Evolutionary conservation across 2,113 vertebrate genomes (phyloP).

Genomic region (Miniopterus natalensis): DNA sequence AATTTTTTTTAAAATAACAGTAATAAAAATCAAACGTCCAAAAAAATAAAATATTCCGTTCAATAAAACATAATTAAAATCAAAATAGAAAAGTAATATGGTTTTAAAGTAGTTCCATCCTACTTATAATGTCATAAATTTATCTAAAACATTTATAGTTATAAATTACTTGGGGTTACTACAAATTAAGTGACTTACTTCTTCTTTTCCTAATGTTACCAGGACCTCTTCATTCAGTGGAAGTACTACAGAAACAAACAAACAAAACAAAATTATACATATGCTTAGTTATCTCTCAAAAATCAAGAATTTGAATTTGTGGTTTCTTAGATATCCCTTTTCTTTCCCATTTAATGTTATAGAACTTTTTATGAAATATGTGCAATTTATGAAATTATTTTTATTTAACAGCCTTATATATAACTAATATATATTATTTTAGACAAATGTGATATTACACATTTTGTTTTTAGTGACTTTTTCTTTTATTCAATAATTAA

Average conservation of each 20-base stretch:
- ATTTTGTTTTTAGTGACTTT: not conserved
- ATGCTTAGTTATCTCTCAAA: slow-evolving; percentile 44
- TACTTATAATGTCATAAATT: not conserved
- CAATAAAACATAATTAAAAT: slow-evolving; percentile 40
- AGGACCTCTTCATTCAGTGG: slow-evolving; percentile 83
- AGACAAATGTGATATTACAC: not conserved
- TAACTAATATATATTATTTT: not conserved
- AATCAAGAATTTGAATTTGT: slow-evolving; percentile 43
- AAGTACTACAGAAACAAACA: slow-evolving; percentile 85
- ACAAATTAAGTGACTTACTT: slow-evolving; percentile 86
- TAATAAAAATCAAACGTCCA: not conserved
- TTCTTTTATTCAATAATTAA: not conserved
- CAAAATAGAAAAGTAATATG: slow-evolving; percentile 12
- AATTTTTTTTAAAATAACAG: not conserved
- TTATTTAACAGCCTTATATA: slow-evolving; percentile 45
- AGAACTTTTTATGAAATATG: not conserved
- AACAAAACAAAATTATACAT: slow-evolving; percentile 70
- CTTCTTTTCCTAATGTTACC: slow-evolving; percentile 84
- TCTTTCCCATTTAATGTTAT: not conserved
- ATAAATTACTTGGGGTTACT: slow-evolving; percentile 44
- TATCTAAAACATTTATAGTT: slow-evolving; percentile 38
- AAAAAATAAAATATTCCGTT: slow-evolving; percentile 46
- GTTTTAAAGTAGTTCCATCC: slow-evolving; percentile 7
- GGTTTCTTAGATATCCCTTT: slow-evolving; percentile 25
- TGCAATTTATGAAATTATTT: slow-evolving; percentile 22